A percentile compares a stretch with the other conserved stretches of the same genome.
These are phyloP conservation scores for Arge pagana DNA, from an alignment of 2,888 invertebrate genomes.

Conservation along the genomic window DNA sequence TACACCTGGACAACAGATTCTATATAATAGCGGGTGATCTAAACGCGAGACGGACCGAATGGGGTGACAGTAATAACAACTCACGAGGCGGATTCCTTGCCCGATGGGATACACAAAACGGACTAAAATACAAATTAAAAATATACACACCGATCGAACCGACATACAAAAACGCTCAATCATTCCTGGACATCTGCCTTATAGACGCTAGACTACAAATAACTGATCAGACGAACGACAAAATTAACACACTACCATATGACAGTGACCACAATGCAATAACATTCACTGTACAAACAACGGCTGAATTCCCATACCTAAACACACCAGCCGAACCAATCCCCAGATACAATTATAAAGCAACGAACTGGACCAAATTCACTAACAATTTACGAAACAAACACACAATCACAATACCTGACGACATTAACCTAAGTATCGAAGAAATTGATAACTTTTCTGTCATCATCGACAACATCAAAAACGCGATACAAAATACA, in stretches of 20 bases:
- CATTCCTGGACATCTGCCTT: constrained; percentile 25
- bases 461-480: too few species aligned
- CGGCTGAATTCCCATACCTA: too few species aligned
- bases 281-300: too few species aligned
- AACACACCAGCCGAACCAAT: too few species aligned
- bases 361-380: constrained; percentile 26
- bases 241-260: constrained; percentile 6
- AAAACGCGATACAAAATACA: too few species aligned
- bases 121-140: constrained; percentile 1
- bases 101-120: background rate
- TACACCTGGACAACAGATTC: too few species aligned
- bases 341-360: constrained; percentile 10
- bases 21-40: too few species aligned
- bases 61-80: background rate
- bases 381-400: constrained; percentile 3
- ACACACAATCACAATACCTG: constrained; percentile 1
- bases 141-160: background rate
- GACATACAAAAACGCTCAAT: constrained; percentile 7
- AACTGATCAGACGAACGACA: background rate
- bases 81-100: background rate
- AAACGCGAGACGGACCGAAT: too few species aligned
- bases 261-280: constrained; percentile 26
- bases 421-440: constrained; percentile 14
- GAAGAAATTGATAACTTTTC: constrained; percentile 19
- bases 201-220: constrained; percentile 20